Percentiles rank a stretch among this genome's conserved stretches.
Evolutionary conservation across 2,797 vertebrate species (phyloP).

Genomic region (Acipenser oxyrinchus): DNA sequence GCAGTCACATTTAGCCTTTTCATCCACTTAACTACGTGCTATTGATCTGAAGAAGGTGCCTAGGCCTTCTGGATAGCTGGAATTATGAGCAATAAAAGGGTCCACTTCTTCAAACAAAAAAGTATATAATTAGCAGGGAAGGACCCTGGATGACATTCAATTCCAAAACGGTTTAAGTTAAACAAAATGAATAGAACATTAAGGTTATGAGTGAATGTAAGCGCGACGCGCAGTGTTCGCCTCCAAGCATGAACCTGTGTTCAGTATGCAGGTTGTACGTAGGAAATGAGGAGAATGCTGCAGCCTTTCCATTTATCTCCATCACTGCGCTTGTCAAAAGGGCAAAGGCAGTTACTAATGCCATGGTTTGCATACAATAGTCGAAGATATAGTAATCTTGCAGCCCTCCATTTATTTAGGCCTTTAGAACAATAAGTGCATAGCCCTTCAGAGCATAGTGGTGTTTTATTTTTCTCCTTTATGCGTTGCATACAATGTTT

Average conservation of each 20-base stretch:
- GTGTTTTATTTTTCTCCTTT: not conserved
- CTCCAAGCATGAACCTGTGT: slow-evolving; percentile 36
- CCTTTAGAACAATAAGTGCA: not conserved
- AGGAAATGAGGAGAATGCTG: slow-evolving; percentile 26
- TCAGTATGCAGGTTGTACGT: slow-evolving; percentile 29
- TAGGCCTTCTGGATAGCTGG: slow-evolving; percentile 41
- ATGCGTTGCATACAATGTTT: not conserved
- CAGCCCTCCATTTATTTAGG: slow-evolving; percentile 6
- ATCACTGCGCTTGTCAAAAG: slow-evolving; percentile 35
- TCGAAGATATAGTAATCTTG: slow-evolving; percentile 6
- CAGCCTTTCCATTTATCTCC: slow-evolving; percentile 35
- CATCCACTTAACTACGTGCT: slow-evolving; percentile 49
- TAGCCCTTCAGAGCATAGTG: not conserved
- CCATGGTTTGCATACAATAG: slow-evolving; percentile 24
- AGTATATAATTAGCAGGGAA: slow-evolving; percentile 43
- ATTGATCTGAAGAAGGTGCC: slow-evolving; percentile 45
- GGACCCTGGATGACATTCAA: slow-evolving; percentile 31
- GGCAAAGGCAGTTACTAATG: slow-evolving; percentile 20
- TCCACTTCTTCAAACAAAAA: slow-evolving; percentile 48
- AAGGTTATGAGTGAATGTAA: slow-evolving; percentile 23
- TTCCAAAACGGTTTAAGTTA: slow-evolving; percentile 32
- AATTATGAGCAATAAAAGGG: slow-evolving; percentile 50
- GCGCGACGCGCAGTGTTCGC: slow-evolving; percentile 27
- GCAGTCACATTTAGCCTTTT: slow-evolving; percentile 52
- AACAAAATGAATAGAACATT: slow-evolving; percentile 35